A percentile compares a stretch with the other conserved stretches of the same genome.
phyloP scores from a whole-genome alignment of 2,113 vertebrate genomes.

The Arothron firmamentum region DNA sequence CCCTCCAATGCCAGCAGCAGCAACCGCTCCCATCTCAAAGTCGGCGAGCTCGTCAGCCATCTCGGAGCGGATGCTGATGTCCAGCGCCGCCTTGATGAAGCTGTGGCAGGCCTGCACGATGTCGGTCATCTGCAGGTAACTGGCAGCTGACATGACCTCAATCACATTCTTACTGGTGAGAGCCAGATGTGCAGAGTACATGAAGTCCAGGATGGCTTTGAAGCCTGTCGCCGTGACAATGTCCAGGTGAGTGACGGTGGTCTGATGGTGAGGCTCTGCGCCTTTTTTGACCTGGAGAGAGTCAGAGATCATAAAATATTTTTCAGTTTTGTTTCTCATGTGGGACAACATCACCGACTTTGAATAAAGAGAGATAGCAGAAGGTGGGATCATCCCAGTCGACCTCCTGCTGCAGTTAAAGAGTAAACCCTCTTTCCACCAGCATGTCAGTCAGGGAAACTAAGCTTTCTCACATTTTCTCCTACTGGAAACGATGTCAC shows the following conservation, averaged over 20 bases:
- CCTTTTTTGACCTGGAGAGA: conserved; percentile 83
- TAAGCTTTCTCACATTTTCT: no score
- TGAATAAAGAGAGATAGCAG: no score
- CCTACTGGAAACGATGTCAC: no score
- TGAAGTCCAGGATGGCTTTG: conserved; percentile 97
- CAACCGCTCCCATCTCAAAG: conserved; percentile 83
- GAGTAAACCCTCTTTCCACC: no score
- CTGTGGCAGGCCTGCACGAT: conserved; percentile 96
- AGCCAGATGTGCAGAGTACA: conserved; percentile 95
- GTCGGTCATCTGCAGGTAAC: conserved; percentile 98
- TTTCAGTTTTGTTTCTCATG: not conserved
- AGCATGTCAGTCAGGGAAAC: no score
- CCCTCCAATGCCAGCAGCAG: conserved; percentile 74
- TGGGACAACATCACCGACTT: no score
- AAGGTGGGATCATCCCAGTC: no score
- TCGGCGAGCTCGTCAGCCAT: conserved; percentile 87
- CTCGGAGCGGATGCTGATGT: conserved; percentile 96
- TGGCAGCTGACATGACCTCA: conserved; percentile 97
- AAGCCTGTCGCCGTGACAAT: conserved; percentile 97
- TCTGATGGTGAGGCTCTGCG: conserved; percentile 83
- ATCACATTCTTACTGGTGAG: conserved; percentile 98
- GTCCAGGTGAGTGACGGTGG: conserved; percentile 94
- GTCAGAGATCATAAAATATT: not conserved
- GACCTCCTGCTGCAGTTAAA: no score
- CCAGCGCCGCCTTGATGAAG: conserved; percentile 95